Percentiles rank a stretch among this genome's conserved stretches.
phyloP scores from a whole-genome alignment of 2,888 invertebrate species.

The Hypena proboscidalis region DNA sequence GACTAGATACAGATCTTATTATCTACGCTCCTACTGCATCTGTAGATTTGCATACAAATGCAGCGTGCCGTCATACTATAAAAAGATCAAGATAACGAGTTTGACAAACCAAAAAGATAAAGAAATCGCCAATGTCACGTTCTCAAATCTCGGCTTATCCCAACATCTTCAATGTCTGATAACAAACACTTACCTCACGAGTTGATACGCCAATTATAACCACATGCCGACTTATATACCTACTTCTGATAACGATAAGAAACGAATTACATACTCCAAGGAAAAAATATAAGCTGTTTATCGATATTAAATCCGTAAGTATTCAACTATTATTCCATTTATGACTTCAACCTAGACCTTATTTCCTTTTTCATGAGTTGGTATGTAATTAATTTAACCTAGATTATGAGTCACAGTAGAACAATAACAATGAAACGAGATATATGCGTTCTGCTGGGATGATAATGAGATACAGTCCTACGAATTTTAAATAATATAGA shows the following conservation, averaged over 20 bases:
- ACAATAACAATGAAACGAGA: slow-evolving; percentile 3
- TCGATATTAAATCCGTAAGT: background rate
- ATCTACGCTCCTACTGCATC: background rate
- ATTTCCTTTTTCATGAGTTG: background rate
- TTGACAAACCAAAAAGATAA: slow-evolving; percentile 35
- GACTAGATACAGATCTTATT: too few relatives aligned
- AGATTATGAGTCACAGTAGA: slow-evolving; percentile 8
- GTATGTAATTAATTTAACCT: background rate
- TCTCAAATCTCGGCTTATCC: slow-evolving; percentile 63
- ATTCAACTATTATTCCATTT: background rate
- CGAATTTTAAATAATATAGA: background rate
- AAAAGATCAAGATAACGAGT: slow-evolving; percentile 38
- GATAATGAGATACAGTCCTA: background rate
- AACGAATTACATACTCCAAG: slow-evolving; percentile 17
- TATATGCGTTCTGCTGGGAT: background rate
- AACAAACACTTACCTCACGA: slow-evolving; percentile 29
- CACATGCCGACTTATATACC: slow-evolving; percentile 28
- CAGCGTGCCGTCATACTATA: slow-evolving; percentile 19
- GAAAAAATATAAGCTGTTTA: slow-evolving; percentile 1
- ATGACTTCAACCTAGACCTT: slow-evolving; percentile 1
- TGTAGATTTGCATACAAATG: slow-evolving; percentile 11
- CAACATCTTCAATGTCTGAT: slow-evolving; percentile 51
- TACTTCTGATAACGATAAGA: slow-evolving; percentile 38
- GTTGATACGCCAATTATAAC: slow-evolving; percentile 31
- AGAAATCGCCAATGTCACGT: slow-evolving; percentile 36